Conservation (phyloP, 2,113 vertebrate genomes). For the Hyperopisus bebe region DNA sequence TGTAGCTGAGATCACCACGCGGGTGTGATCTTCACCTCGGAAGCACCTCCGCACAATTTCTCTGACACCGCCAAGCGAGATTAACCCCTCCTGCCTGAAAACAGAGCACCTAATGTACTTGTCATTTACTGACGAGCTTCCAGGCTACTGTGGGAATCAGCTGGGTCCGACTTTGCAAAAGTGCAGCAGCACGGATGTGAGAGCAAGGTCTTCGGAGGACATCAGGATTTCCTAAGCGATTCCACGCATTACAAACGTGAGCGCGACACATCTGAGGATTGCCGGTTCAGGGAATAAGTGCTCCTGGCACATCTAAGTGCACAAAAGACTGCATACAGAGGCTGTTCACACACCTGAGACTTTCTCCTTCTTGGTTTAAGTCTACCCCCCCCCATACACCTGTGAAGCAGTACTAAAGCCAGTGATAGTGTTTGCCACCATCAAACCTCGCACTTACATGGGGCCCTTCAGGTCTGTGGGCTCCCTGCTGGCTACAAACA, state of each 20-base stretch:
- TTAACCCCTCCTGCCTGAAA: constrained; percentile 16
- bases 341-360: constrained; percentile 22
- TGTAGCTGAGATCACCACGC: not conserved
- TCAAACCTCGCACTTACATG: not conserved
- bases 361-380: constrained; percentile 37
- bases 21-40: not conserved
- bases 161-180: not conserved
- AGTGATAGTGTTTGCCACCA: not conserved
- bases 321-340: constrained; percentile 27
- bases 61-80: not conserved
- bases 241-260: not conserved
- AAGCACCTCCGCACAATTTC: not conserved
- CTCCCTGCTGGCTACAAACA: not conserved
- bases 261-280: not conserved
- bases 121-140: constrained; percentile 35
- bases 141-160: not conserved
- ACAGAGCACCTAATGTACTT: constrained; percentile 25
- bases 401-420: not conserved
- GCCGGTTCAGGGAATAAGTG: constrained; percentile 2
- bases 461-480: not conserved
- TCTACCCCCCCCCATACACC: not conserved
- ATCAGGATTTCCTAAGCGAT: not conserved
- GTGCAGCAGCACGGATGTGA: not conserved
- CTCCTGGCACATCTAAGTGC: constrained; percentile 5
- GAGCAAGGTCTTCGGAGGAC: not conserved